phyloP scores from a whole-genome alignment of 2,888 invertebrate genomes.

The Drosophila macrospina region DNA sequence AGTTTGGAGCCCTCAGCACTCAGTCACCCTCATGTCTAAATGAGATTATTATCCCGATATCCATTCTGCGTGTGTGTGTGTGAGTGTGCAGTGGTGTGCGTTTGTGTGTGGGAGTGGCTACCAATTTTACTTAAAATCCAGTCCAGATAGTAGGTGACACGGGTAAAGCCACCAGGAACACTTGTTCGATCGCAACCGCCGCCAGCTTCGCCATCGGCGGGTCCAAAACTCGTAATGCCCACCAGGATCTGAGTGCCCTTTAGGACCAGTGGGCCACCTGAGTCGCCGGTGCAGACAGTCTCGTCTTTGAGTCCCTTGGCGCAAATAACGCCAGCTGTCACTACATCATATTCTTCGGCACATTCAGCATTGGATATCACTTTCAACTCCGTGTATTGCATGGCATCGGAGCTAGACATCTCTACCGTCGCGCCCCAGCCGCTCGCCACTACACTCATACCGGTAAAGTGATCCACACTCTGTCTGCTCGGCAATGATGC shows the following conservation, averaged over 20 bases:
- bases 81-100: constrained; percentile 14
- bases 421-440: constrained; percentile 84
- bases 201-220: constrained; percentile 69
- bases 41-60: constrained; percentile 68
- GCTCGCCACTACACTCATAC: constrained; percentile 81
- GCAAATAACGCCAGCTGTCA: constrained; percentile 82
- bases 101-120: constrained; percentile 32
- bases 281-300: constrained; percentile 84
- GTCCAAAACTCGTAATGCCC: constrained; percentile 85
- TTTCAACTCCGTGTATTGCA: constrained; percentile 84
- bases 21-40: constrained; percentile 36
- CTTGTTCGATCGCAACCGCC: constrained; percentile 82
- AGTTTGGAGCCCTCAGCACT: constrained; percentile 32
- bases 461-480: constrained; percentile 68
- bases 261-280: constrained; percentile 84
- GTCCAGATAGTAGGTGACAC: constrained; percentile 82
- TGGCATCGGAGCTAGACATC: constrained; percentile 76
- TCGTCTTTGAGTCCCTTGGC: constrained; percentile 83
- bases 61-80: constrained; percentile 14
- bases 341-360: constrained; percentile 80
- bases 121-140: constrained; percentile 84
- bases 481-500: constrained; percentile 73
- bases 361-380: constrained; percentile 84
- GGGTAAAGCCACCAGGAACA: constrained; percentile 84
- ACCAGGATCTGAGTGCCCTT: constrained; percentile 80